Percentiles rank a stretch among this genome's conserved stretches.
Evolutionary conservation across 2,113 vertebrate genomes (phyloP).

Genomic region (Bettongia penicillata): DNA sequence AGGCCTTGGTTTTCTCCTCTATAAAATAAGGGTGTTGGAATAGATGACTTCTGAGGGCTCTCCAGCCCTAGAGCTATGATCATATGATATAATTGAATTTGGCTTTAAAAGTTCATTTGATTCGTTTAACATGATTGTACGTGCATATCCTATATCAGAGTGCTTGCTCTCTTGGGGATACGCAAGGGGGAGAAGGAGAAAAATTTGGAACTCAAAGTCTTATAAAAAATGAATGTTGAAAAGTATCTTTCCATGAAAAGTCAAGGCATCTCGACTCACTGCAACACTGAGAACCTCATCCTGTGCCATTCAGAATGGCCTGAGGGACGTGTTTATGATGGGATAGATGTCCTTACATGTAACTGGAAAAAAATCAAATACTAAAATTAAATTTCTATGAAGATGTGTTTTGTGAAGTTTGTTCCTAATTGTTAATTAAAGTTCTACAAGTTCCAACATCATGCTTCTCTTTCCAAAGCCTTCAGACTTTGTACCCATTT

Average conservation of each 20-base stretch:
- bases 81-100: not conserved
- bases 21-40: not conserved
- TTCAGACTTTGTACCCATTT: not conserved
- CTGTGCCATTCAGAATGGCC: not conserved
- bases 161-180: too few relatives aligned
- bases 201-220: too few relatives aligned
- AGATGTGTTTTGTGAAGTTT: not conserved
- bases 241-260: not conserved
- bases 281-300: not conserved
- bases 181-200: too few relatives aligned
- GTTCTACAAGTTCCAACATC: not conserved
- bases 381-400: not conserved
- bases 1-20: not conserved
- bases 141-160: too few relatives aligned
- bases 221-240: too few relatives aligned
- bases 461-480: not conserved
- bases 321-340: slow-evolving; percentile 1
- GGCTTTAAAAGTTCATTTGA: not conserved
- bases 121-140: too few relatives aligned
- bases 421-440: not conserved
- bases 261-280: slow-evolving; percentile 24
- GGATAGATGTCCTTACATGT: slow-evolving; percentile 9
- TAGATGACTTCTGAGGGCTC: not conserved
- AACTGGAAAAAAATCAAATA: too few relatives aligned
- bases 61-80: not conserved